phyloP scores from a whole-genome alignment of 2,888 invertebrate genomes.

The Epinotia bilunana region DNA sequence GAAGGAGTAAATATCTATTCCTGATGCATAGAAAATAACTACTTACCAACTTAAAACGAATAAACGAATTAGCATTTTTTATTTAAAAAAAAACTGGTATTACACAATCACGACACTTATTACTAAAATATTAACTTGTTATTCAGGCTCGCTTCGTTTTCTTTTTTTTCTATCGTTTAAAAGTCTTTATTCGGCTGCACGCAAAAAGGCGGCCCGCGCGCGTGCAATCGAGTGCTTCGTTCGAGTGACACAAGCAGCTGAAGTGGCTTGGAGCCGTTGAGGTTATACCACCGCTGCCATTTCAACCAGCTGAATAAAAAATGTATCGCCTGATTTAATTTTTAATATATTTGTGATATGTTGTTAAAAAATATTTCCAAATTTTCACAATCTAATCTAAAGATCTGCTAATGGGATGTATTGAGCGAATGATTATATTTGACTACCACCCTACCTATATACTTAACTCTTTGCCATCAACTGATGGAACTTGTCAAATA shows the following conservation, averaged over 20 bases:
- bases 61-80: neutral
- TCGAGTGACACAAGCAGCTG: neutral
- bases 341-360: neutral
- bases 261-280: conserved; percentile 8
- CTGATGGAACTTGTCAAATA: too few species aligned
- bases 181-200: neutral
- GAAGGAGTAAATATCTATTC: neutral
- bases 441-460: too few species aligned
- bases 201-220: neutral
- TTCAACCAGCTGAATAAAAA: conserved; percentile 3
- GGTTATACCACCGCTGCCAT: neutral
- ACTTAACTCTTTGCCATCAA: too few species aligned
- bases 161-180: neutral
- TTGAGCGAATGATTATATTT: too few species aligned
- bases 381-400: neutral
- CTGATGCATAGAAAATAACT: neutral
- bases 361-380: neutral
- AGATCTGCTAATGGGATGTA: neutral
- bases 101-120: conserved; percentile 7
- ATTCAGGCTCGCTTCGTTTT: neutral
- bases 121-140: neutral
- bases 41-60: neutral
- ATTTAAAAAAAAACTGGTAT: neutral
- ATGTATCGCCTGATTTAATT: neutral
- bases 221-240: conserved; percentile 9